Evolutionary conservation across 1,140 invertebrate species (phyloP).

Genomic region (Ylistrum balloti): DNA sequence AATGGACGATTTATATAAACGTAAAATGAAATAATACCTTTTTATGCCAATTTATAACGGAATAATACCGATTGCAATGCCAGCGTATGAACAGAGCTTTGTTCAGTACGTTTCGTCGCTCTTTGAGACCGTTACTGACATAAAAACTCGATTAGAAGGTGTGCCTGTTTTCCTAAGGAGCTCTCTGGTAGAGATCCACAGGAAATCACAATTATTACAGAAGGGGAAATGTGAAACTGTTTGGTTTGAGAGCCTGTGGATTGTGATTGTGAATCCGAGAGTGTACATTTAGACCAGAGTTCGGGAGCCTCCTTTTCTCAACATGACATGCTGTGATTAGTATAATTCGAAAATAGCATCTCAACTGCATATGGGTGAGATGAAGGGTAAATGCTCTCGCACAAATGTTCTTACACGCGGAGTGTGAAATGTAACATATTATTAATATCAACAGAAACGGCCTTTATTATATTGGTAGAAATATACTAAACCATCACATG

Average conservation of each 20-base stretch:
- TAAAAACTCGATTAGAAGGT: slow-evolving; percentile 18
- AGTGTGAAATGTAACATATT: slow-evolving; percentile 40
- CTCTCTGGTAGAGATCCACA: not conserved
- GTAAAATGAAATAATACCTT: not conserved
- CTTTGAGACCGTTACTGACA: not conserved
- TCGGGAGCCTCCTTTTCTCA: not conserved
- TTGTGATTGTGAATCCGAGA: slow-evolving; percentile 27
- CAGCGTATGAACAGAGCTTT: not conserved
- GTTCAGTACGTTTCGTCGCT: not conserved
- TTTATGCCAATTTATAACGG: not conserved
- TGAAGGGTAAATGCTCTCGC: not conserved
- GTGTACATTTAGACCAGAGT: not conserved
- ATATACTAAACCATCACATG: not conserved
- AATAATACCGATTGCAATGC: not conserved
- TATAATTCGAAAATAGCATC: not conserved
- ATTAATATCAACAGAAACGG: slow-evolving; percentile 31
- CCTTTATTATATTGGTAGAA: slow-evolving; percentile 16
- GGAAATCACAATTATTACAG: not conserved
- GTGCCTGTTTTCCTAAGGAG: not conserved
- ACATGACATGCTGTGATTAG: not conserved
- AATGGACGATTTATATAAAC: slow-evolving; percentile 18
- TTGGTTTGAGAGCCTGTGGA: slow-evolving; percentile 6
- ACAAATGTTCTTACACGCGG: slow-evolving; percentile 23
- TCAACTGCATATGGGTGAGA: slow-evolving; percentile 1
- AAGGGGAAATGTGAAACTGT: slow-evolving; percentile 3